Evolutionary conservation across 2,113 vertebrate genomes (phyloP).

Genomic region (Hippocampus mohnikei): DNA sequence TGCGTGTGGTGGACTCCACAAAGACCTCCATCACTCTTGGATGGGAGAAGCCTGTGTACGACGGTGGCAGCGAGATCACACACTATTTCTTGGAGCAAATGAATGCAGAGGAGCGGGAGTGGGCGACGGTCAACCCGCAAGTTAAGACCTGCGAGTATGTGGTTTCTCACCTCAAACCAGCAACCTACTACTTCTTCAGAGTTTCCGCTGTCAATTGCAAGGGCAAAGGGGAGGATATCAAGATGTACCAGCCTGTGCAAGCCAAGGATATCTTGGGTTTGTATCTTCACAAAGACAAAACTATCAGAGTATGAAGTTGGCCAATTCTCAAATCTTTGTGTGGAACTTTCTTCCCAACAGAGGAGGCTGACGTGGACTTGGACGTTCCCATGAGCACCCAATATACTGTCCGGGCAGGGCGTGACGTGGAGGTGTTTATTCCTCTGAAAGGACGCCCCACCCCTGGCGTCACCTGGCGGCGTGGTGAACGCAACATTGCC

Average conservation of each 20-base stretch:
- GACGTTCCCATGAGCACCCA: constrained; percentile 90
- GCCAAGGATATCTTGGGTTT: constrained; percentile 97
- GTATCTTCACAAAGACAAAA: constrained; percentile 33
- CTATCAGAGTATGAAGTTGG: not conserved
- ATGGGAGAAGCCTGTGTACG: constrained; percentile 93
- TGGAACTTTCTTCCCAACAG: constrained; percentile 67
- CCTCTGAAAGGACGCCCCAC: constrained; percentile 91
- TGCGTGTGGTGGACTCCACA: constrained; percentile 90
- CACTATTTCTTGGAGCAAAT: constrained; percentile 87
- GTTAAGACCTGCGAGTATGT: constrained; percentile 93
- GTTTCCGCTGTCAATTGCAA: constrained; percentile 88
- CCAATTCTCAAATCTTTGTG: not conserved
- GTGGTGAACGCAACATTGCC: constrained; percentile 85
- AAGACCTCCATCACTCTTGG: constrained; percentile 92
- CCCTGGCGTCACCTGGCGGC: constrained; percentile 91
- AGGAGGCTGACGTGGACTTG: constrained; percentile 90
- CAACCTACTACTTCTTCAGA: constrained; percentile 89
- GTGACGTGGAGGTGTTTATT: constrained; percentile 86
- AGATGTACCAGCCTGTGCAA: constrained; percentile 86
- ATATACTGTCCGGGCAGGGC: constrained; percentile 84
- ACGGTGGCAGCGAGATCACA: constrained; percentile 90
- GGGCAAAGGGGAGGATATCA: constrained; percentile 88
- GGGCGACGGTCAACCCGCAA: constrained; percentile 85
- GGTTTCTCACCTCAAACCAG: constrained; percentile 86
- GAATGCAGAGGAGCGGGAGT: constrained; percentile 86